Percentiles rank a stretch among this genome's conserved stretches.
phyloP scores from a whole-genome alignment of 2,797 vertebrate species.

The Lophotriccus pileatus region DNA sequence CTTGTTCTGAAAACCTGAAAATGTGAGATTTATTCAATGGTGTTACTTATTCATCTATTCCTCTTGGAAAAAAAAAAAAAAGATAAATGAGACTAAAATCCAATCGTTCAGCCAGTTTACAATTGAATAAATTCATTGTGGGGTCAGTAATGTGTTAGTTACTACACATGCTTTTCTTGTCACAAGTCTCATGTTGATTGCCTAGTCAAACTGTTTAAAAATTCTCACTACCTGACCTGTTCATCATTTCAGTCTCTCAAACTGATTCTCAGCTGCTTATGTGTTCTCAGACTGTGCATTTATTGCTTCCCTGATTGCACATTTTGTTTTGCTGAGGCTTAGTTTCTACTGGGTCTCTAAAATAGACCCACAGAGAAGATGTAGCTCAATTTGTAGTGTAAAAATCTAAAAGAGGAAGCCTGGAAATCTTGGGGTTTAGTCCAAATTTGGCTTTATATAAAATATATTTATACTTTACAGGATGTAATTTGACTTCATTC shows the following conservation, averaged over 20 bases:
- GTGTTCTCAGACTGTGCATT: background rate
- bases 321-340: slow-evolving; percentile 27
- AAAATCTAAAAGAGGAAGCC: background rate
- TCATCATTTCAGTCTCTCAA: background rate
- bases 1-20: background rate
- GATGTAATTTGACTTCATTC: background rate
- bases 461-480: background rate
- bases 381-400: background rate
- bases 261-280: background rate
- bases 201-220: background rate
- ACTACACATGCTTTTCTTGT: background rate
- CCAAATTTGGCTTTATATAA: background rate
- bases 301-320: slow-evolving; percentile 28
- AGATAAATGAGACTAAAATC: background rate
- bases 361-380: background rate
- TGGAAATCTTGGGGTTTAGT: background rate
- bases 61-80: background rate
- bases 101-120: background rate
- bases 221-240: background rate
- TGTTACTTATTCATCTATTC: background rate
- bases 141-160: background rate
- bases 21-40: background rate
- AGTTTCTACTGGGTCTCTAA: slow-evolving; percentile 19
- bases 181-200: background rate
- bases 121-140: background rate